phyloP scores from a whole-genome alignment of 2,113 vertebrate species.

The Lontra canadensis region DNA sequence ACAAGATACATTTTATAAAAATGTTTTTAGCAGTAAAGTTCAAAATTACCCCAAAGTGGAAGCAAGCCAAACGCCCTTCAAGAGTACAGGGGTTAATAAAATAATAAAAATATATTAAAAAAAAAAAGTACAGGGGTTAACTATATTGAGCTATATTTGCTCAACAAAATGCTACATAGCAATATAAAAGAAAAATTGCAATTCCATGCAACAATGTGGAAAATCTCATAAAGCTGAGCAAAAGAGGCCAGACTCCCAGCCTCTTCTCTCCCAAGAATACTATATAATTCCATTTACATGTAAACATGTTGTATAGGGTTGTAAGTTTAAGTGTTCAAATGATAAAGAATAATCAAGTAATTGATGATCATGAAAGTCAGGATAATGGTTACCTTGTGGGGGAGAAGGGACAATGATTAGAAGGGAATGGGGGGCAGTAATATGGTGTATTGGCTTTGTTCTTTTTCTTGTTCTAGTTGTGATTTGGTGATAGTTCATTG shows the following conservation, averaged over 20 bases:
- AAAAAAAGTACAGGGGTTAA: neutral
- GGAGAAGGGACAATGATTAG: neutral
- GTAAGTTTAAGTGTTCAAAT: neutral
- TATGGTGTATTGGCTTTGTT: neutral
- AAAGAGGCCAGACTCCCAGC: neutral
- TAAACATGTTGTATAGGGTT: neutral
- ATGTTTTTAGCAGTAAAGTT: constrained; percentile 5
- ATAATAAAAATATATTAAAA: no score
- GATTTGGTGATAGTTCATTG: neutral
- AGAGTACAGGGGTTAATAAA: neutral
- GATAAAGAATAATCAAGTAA: neutral
- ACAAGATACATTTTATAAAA: constrained; percentile 8
- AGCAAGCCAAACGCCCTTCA: neutral
- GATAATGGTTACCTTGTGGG: neutral
- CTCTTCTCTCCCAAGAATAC: neutral
- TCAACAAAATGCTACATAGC: neutral
- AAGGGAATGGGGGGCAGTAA: neutral
- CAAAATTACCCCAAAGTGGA: neutral
- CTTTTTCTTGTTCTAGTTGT: neutral
- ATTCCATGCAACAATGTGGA: neutral
- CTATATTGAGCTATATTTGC: neutral
- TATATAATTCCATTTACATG: neutral
- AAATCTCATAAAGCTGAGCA: neutral
- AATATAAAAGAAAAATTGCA: neutral
- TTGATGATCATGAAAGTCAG: neutral